A percentile compares a stretch with the other conserved stretches of the same genome.
These are phyloP conservation scores for Myioborus melanocephalus DNA, from an alignment of 2,797 vertebrate genomes.

Conservation along the genomic window DNA sequence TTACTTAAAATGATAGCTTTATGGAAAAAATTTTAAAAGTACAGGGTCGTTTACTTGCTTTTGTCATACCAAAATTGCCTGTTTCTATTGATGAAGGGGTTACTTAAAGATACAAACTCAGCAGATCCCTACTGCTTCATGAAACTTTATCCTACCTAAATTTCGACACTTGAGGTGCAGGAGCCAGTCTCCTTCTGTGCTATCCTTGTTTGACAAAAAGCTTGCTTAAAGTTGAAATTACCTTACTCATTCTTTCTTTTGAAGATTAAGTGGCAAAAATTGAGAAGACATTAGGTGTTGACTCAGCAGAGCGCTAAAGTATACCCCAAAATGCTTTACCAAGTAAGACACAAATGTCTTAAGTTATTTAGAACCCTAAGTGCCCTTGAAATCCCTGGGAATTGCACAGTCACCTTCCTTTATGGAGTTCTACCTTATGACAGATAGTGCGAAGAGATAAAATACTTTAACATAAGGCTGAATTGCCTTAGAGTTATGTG, in stretches of 20 bases:
- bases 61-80: not conserved
- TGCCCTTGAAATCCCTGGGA: not conserved
- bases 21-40: not conserved
- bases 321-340: not conserved
- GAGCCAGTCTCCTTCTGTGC: not conserved
- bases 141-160: not conserved
- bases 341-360: not conserved
- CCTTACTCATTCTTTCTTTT: not conserved
- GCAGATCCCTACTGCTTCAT: not conserved
- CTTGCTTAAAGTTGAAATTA: not conserved
- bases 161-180: not conserved
- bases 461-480: not conserved
- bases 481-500: not conserved
- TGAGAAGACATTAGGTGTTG: rapidly evolving
- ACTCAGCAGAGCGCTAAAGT: not conserved
- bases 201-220: not conserved
- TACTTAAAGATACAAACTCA: not conserved
- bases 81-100: not conserved
- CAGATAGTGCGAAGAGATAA: not conserved
- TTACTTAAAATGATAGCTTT: not conserved
- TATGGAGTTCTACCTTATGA: not conserved
- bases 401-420: not conserved
- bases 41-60: not conserved
- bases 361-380: not conserved
- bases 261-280: not conserved